These are phyloP conservation scores for Puma concolor DNA, from an alignment of 2,113 vertebrate species.

Conservation along the genomic window DNA sequence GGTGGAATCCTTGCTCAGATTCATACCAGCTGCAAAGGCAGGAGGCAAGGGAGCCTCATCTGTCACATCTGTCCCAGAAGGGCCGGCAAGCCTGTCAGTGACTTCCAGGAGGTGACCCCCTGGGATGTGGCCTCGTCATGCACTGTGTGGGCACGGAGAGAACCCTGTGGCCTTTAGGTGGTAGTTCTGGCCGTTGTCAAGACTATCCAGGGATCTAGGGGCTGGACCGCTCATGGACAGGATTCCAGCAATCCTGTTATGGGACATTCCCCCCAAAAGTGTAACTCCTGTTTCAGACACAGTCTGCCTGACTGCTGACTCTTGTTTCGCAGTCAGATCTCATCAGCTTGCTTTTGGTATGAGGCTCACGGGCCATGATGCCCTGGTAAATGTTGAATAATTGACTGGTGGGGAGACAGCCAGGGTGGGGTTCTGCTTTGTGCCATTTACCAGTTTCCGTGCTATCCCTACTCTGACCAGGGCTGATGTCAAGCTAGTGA, in stretches of 20 bases:
- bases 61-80: background rate
- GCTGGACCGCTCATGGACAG: no score
- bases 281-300: rapidly evolving
- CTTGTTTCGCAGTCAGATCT: background rate
- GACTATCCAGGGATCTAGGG: background rate
- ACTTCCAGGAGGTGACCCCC: rapidly evolving
- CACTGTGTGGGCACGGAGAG: background rate
- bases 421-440: rapidly evolving
- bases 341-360: background rate
- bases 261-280: background rate
- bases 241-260: background rate
- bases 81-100: no score
- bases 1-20: background rate
- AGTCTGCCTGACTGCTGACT: background rate
- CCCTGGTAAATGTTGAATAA: background rate
- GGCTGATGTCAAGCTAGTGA: background rate
- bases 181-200: no score
- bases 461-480: no score
- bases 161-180: background rate
- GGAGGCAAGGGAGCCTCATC: no score
- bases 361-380: background rate
- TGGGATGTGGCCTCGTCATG: no score
- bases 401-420: background rate
- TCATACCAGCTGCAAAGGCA: background rate
- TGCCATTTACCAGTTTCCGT: rapidly evolving